Percentiles rank a stretch among this genome's conserved stretches.
Conservation (phyloP, 2,888 invertebrate genomes). For the Drosophila infuscata region DNA sequence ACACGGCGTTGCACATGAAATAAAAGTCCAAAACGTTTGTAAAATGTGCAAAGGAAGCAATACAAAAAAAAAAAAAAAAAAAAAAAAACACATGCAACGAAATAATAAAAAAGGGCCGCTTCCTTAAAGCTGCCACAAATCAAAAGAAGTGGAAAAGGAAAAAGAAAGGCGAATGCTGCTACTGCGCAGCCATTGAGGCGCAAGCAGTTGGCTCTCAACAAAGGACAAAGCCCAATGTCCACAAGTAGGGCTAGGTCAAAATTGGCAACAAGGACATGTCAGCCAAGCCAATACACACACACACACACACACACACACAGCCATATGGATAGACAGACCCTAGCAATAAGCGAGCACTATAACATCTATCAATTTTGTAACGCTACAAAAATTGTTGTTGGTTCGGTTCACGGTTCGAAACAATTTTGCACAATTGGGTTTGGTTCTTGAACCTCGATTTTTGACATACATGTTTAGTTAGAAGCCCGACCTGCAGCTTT, state of each 20-base stretch:
- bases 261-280: slow-evolving; percentile 40
- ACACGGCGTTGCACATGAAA: slow-evolving; percentile 34
- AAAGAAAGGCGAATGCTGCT: slow-evolving; percentile 23
- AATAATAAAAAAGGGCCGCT: slow-evolving; percentile 13
- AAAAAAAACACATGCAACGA: neutral
- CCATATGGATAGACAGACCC: neutral
- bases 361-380: slow-evolving; percentile 5
- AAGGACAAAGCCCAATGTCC: slow-evolving; percentile 44
- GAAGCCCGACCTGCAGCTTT: neutral
- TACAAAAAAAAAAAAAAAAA: slow-evolving; percentile 15
- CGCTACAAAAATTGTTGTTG: neutral
- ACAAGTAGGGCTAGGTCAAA: slow-evolving; percentile 80
- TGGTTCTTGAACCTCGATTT: neutral
- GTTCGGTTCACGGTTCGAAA: neutral
- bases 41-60: slow-evolving; percentile 45
- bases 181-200: slow-evolving; percentile 36
- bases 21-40: slow-evolving; percentile 8
- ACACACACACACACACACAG: slow-evolving; percentile 20
- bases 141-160: slow-evolving; percentile 37
- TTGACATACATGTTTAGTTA: neutral
- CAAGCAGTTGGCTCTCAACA: slow-evolving; percentile 44
- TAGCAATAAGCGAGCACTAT: neutral
- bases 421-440: neutral
- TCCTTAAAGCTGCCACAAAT: slow-evolving; percentile 32
- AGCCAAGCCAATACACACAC: slow-evolving; percentile 11